Conservation (phyloP, 2,888 invertebrate genomes). For the Vanessa cardui region DNA sequence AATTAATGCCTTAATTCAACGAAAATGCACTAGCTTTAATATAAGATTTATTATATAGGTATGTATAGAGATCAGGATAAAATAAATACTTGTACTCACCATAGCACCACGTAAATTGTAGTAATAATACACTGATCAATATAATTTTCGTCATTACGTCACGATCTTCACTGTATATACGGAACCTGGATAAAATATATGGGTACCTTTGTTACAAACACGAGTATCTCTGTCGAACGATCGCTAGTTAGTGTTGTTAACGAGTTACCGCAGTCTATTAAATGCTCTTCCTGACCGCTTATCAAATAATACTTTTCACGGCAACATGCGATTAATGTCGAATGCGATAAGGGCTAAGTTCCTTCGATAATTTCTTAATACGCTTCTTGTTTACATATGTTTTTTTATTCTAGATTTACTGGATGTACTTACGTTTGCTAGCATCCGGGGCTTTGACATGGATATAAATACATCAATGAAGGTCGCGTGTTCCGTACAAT, state of each 20-base stretch:
- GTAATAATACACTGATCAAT: conserved; percentile 53
- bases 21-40: too few species aligned
- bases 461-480: too few species aligned
- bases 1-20: too few species aligned
- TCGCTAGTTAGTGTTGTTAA: conserved; percentile 38
- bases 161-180: conserved; percentile 41
- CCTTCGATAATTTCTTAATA: conserved; percentile 13
- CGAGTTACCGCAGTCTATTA: conserved; percentile 36
- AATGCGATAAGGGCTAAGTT: conserved; percentile 23
- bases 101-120: conserved; percentile 53
- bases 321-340: conserved; percentile 32
- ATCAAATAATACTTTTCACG: conserved; percentile 36
- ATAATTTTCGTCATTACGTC: conserved; percentile 55
- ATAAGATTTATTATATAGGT: too few species aligned
- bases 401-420: conserved; percentile 11
- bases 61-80: too few species aligned
- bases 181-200: conserved; percentile 45
- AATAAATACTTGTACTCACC: conserved; percentile 48
- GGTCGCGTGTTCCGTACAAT: too few species aligned
- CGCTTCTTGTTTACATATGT: conserved; percentile 18
- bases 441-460: conserved; percentile 6
- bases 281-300: conserved; percentile 41
- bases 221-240: conserved; percentile 31
- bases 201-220: conserved; percentile 21
- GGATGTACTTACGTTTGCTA: conserved; percentile 19